Evolutionary conservation across 1,140 invertebrate species (phyloP).

Genomic region (Eurytemora carolleeae): DNA sequence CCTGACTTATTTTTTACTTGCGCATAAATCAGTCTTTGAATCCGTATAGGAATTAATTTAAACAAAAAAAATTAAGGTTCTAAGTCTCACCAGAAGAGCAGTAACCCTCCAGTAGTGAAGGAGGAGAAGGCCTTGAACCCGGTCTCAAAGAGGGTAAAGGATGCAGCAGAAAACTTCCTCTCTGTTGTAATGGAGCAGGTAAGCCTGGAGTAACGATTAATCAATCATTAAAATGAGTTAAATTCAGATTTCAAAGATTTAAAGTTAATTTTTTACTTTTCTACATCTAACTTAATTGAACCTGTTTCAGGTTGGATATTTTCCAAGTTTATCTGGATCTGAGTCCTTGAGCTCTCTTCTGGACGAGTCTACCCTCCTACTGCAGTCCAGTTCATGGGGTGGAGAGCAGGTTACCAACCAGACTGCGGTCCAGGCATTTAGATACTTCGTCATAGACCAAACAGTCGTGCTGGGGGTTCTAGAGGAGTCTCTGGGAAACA

Average conservation of each 20-base stretch:
- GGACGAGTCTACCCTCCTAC: slow-evolving; percentile 62
- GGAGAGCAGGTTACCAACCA: slow-evolving; percentile 30
- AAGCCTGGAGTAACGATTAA: too few species aligned
- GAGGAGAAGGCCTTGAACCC: slow-evolving; percentile 89
- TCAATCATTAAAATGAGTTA: too few species aligned
- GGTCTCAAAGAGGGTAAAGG: slow-evolving; percentile 80
- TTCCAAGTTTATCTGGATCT: slow-evolving; percentile 58
- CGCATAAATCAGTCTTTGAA: too few species aligned
- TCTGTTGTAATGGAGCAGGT: slow-evolving; percentile 79
- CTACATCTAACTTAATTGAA: too few species aligned
- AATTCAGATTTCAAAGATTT: too few species aligned
- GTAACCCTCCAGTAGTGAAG: slow-evolving; percentile 73
- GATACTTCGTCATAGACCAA: slow-evolving; percentile 76
- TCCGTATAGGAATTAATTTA: too few species aligned
- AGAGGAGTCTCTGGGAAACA: slow-evolving; percentile 61
- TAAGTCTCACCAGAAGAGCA: slow-evolving; percentile 46
- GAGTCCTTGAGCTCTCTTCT: slow-evolving; percentile 64
- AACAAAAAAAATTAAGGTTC: too few species aligned
- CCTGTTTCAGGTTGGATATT: slow-evolving; percentile 59
- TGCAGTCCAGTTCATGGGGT: slow-evolving; percentile 43
- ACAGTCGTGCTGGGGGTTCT: slow-evolving; percentile 65
- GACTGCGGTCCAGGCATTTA: slow-evolving; percentile 41
- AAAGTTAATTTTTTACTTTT: too few species aligned
- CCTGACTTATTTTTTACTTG: too few species aligned
- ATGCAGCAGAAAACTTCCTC: slow-evolving; percentile 78